Evolutionary conservation across 92 coral and sea anemone species (phyloP).

Genomic region (Pocillopora grandis): DNA sequence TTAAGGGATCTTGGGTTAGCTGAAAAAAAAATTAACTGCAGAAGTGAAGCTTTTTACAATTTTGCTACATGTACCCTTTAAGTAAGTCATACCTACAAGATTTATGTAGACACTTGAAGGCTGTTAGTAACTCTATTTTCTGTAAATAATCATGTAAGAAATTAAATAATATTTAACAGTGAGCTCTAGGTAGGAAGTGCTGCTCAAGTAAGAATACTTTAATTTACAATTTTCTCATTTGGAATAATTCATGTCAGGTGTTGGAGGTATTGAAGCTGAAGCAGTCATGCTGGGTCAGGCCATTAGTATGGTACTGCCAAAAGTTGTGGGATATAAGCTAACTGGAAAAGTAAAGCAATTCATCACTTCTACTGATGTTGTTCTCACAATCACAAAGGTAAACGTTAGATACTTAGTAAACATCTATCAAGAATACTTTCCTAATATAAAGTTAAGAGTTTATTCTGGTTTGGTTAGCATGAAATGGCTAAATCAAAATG

Average conservation of each 20-base stretch:
- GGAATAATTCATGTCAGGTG: conserved; percentile 63
- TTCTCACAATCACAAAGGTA: conserved; percentile 94
- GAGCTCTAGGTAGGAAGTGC: background rate
- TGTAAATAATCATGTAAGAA: no score
- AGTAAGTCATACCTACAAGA: no score
- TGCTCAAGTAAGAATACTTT: background rate
- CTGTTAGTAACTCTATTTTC: no score
- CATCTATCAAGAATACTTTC: background rate
- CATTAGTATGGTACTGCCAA: conserved; percentile 96
- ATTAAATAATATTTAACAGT: no score
- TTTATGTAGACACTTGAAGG: no score
- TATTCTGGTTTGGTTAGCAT: no score
- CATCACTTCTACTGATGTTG: conserved; percentile 95
- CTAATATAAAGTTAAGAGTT: background rate
- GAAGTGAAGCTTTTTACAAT: no score
- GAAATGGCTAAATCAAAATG: no score
- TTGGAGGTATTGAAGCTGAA: conserved; percentile 99
- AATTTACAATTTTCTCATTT: background rate
- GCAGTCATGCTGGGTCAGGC: conserved; percentile 99
- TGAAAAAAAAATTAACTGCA: no score
- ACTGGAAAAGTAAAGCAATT: conserved; percentile 78
- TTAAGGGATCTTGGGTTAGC: no score
- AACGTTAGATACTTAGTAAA: background rate
- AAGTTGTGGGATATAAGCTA: conserved; percentile 93
- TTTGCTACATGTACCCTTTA: no score